Evolutionary conservation across 2,113 vertebrate species (phyloP).

Genomic region (Ornithorhynchus anatinus): DNA sequence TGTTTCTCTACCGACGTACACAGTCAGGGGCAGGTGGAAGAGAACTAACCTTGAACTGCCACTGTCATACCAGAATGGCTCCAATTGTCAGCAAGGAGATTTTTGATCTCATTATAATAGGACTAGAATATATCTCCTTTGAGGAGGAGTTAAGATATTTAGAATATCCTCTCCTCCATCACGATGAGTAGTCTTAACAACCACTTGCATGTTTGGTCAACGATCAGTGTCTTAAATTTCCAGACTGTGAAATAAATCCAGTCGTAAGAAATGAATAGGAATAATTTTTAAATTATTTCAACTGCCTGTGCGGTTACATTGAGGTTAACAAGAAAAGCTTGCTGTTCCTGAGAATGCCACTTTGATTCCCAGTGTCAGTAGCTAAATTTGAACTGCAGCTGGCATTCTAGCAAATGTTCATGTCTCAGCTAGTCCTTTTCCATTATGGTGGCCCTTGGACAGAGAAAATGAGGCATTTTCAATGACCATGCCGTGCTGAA

Average conservation of each 20-base stretch:
- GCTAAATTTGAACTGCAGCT: slow-evolving; percentile 2
- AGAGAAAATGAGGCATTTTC: too few species aligned
- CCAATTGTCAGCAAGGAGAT: slow-evolving; percentile 32
- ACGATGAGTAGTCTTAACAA: slow-evolving; percentile 25
- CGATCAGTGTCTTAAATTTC: slow-evolving; percentile 36
- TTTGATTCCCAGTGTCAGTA: not conserved
- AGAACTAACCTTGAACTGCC: slow-evolving; percentile 52
- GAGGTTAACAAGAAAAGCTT: slow-evolving; percentile 29
- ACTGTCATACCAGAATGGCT: slow-evolving; percentile 35
- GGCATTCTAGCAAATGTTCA: slow-evolving; percentile 21
- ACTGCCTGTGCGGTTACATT: slow-evolving; percentile 7
- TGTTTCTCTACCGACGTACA: slow-evolving; percentile 32
- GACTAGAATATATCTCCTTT: slow-evolving; percentile 47
- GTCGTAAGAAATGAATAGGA: not conserved
- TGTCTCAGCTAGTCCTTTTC: slow-evolving; percentile 5
- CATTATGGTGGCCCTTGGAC: not conserved
- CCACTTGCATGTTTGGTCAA: slow-evolving; percentile 24
- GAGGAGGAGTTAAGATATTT: slow-evolving; percentile 24
- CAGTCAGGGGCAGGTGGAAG: slow-evolving; percentile 45
- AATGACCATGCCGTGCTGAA: too few species aligned
- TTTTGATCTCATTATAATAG: slow-evolving; percentile 50
- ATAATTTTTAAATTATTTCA: not conserved
- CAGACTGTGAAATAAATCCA: slow-evolving; percentile 36
- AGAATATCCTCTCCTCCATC: slow-evolving; percentile 20
- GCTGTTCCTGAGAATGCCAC: slow-evolving; percentile 13